Conservation (phyloP, 2,888 invertebrate species). For the Caenorhabditis sp. region DNA sequence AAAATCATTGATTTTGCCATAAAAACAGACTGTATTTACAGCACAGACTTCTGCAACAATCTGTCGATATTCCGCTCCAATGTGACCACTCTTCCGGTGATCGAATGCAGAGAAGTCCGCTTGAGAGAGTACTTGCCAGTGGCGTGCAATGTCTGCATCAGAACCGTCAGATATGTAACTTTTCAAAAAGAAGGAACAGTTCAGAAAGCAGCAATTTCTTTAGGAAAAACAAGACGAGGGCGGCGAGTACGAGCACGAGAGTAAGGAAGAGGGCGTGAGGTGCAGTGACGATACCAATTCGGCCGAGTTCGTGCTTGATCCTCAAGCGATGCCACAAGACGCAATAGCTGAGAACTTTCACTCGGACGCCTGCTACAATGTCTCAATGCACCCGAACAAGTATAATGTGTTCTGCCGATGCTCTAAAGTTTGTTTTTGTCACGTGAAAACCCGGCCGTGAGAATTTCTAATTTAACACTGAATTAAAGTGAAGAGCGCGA, state of each 20-base stretch:
- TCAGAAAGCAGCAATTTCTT: neutral
- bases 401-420: constrained; percentile 24
- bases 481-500: too few relatives aligned
- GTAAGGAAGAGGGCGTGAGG: neutral
- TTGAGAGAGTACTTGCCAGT: neutral
- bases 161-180: neutral
- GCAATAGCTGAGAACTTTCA: constrained; percentile 14
- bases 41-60: constrained; percentile 23
- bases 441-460: neutral
- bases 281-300: neutral
- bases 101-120: constrained; percentile 11
- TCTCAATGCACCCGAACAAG: constrained; percentile 14
- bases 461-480: too few relatives aligned
- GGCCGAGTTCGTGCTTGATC: constrained; percentile 3
- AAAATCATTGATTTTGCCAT: too few relatives aligned
- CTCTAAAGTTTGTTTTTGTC: neutral
- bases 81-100: constrained; percentile 1
- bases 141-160: constrained; percentile 11
- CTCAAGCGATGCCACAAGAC: neutral
- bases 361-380: constrained; percentile 27
- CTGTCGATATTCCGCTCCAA: constrained; percentile 1
- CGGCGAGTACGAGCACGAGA: neutral
- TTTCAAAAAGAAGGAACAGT: neutral
- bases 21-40: too few relatives aligned
- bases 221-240: neutral